Evolutionary conservation across 92 coral and sea anemone species (phyloP).

Genomic region (Porites evermanni): DNA sequence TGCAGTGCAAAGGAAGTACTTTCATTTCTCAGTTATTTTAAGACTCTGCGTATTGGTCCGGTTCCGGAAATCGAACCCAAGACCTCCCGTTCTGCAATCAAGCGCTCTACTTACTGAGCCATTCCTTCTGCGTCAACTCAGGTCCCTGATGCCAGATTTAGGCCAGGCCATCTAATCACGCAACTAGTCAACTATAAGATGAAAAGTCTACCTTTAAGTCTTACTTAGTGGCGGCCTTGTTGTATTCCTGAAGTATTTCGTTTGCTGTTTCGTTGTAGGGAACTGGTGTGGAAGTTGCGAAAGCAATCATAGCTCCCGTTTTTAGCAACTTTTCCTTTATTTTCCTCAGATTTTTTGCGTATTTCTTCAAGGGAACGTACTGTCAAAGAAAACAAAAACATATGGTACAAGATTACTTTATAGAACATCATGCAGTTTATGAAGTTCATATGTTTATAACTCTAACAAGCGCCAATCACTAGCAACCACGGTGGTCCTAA

Average conservation of each 20-base stretch:
- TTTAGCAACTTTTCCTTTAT: slow-evolving; percentile 64
- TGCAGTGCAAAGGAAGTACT: too few relatives aligned
- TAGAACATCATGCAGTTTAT: background rate
- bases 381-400: slow-evolving; percentile 21
- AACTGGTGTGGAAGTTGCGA: slow-evolving; percentile 81
- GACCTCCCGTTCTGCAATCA: too few relatives aligned
- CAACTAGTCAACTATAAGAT: background rate
- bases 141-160: too few relatives aligned
- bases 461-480: too few relatives aligned
- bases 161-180: too few relatives aligned
- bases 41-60: too few relatives aligned
- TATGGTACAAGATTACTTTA: background rate
- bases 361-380: slow-evolving; percentile 70
- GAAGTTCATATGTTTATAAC: too few relatives aligned
- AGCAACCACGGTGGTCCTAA: too few relatives aligned
- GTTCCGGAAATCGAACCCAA: too few relatives aligned
- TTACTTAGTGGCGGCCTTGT: slow-evolving; percentile 71
- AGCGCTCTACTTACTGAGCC: too few relatives aligned
- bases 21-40: too few relatives aligned
- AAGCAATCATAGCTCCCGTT: slow-evolving; percentile 74
- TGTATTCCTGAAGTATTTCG: slow-evolving; percentile 68
- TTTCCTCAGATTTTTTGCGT: slow-evolving; percentile 54
- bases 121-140: too few relatives aligned
- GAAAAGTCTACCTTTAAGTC: background rate
- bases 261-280: slow-evolving; percentile 67